A percentile compares a stretch with the other conserved stretches of the same genome.
Conservation (phyloP, 2,888 invertebrate species). For the Nephrotoma flavescens region DNA sequence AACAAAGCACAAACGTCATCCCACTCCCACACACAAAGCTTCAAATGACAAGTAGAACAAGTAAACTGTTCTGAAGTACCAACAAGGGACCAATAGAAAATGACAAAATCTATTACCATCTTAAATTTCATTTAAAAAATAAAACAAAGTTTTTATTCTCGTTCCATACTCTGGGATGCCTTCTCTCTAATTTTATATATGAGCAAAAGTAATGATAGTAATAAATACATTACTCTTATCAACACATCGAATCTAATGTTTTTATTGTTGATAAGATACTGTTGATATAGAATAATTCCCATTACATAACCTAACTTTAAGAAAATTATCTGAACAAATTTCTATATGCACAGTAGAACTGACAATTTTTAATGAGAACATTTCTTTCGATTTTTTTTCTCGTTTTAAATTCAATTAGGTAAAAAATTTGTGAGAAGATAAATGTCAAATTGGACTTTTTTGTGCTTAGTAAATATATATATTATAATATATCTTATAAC, state of each 20-base stretch:
- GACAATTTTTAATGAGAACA: background rate
- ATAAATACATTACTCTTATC: background rate
- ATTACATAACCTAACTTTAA: background rate
- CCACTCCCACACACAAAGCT: background rate
- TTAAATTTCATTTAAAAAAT: background rate
- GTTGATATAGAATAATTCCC: background rate
- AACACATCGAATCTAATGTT: background rate
- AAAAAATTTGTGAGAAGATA: background rate
- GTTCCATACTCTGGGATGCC: background rate
- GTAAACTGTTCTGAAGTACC: background rate
- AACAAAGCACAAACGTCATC: background rate
- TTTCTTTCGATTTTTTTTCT: too few species aligned
- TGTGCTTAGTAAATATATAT: background rate
- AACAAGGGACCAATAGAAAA: constrained; percentile 2
- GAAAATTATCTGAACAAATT: background rate
- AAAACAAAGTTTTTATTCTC: background rate
- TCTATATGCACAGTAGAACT: too few species aligned
- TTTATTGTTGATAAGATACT: background rate
- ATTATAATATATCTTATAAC: background rate
- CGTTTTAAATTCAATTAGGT: background rate
- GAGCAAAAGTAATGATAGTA: background rate
- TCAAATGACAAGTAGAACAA: background rate
- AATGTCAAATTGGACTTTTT: background rate
- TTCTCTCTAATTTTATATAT: background rate
- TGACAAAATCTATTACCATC: constrained; percentile 1